phyloP scores from a whole-genome alignment of 2,113 vertebrate species.

The Pholis gunnellus region DNA sequence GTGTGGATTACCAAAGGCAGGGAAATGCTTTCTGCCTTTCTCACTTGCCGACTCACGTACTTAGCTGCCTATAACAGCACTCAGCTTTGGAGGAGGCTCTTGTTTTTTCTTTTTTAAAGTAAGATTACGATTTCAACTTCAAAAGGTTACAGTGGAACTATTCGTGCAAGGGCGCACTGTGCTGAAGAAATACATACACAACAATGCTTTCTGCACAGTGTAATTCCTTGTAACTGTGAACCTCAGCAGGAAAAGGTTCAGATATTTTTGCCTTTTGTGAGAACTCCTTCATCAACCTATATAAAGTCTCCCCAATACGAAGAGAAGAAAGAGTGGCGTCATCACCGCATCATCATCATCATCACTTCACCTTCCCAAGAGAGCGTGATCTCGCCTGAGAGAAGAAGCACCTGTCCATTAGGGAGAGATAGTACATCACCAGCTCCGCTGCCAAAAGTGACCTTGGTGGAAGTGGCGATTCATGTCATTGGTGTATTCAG shows the following conservation, averaged over 20 bases:
- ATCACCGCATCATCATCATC: constrained; percentile 5
- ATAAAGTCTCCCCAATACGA: not conserved
- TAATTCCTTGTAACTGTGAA: not conserved
- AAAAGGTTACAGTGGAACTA: not conserved
- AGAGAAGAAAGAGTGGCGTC: not conserved
- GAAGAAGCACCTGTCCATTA: constrained; percentile 21
- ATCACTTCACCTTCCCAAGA: not conserved
- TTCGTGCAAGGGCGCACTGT: not conserved
- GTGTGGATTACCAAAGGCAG: constrained; percentile 5
- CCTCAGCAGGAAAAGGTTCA: not conserved
- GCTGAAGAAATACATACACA: not conserved
- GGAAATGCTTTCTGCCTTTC: constrained; percentile 19
- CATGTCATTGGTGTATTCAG: not conserved
- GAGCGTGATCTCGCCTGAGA: not conserved
- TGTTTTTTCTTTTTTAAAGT: not conserved
- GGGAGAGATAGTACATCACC: constrained; percentile 16
- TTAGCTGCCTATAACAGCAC: not conserved
- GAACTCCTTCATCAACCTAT: too few relatives aligned
- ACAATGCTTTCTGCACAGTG: not conserved
- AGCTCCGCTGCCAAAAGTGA: constrained; percentile 4
- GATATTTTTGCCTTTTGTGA: too few relatives aligned
- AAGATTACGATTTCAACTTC: not conserved
- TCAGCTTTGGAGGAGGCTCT: not conserved
- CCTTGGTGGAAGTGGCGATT: not conserved
- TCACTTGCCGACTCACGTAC: not conserved